phyloP scores from a whole-genome alignment of 2,797 vertebrate species.

The Rhabdophis nuchalis region DNA sequence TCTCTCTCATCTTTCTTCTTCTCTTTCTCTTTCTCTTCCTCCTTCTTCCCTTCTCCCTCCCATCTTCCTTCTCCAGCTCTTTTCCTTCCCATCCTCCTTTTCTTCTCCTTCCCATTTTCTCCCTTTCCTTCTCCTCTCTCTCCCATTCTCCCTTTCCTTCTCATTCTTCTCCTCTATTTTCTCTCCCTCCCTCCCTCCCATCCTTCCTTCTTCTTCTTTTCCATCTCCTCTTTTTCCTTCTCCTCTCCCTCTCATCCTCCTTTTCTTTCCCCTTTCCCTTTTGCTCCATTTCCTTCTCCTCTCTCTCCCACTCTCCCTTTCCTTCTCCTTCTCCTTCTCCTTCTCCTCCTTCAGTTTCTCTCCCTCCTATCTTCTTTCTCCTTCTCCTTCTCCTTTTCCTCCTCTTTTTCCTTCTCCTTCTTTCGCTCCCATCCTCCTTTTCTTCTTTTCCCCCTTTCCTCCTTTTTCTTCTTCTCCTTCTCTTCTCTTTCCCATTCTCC shows the following conservation, averaged over 20 bases:
- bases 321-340: neutral
- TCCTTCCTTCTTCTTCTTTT: rapidly evolving
- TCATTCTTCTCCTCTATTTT: neutral
- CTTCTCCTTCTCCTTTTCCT: neutral
- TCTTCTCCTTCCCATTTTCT: neutral
- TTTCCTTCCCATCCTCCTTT: neutral
- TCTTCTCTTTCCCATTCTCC: rapidly evolving
- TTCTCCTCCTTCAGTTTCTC: no score
- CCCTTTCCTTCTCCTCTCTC: neutral
- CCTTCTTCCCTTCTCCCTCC: no score
- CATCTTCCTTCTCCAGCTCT: neutral
- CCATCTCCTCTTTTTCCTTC: rapidly evolving
- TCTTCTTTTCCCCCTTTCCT: no score
- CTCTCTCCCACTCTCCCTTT: no score
- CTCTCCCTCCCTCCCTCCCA: no score
- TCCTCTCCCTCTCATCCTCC: no score
- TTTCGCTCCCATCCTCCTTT: neutral
- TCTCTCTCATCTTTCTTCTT: no score
- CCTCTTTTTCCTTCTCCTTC: rapidly evolving
- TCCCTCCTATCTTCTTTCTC: no score
- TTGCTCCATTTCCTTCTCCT: no score
- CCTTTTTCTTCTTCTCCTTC: rapidly evolving
- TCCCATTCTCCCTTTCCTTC: rapidly evolving
- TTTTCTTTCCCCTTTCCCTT: rapidly evolving
- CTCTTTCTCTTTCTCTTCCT: no score